Base-by-base conservation (phyloP, 1,140 invertebrate species). In the Neomicropteryx cornuta region DNA sequence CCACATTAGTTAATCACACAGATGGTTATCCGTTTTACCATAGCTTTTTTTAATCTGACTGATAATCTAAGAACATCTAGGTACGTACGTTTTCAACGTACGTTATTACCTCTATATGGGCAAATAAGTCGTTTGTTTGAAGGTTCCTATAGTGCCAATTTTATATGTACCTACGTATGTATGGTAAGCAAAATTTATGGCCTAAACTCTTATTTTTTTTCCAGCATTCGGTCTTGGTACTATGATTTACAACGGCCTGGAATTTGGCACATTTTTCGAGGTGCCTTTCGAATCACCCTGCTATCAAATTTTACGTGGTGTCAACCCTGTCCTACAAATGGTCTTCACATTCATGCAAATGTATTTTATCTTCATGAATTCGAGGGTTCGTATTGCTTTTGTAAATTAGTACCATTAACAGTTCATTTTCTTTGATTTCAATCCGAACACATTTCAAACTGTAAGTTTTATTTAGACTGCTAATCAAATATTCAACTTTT, bases 361-460 rank as follows among this genome's bases (percentile, higher is more conserved):
- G 87, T 97, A 97, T 55, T 97, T 97, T 57, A 93, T 97, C 55
- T 97, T 97, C 68, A 93, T 95, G 79, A 97, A 97, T 68, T 94
- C 92, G 34, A 77, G 93, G 72, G 92, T 97, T 77, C 79, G 79
- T 72, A 48, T 23, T 13, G 19, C 14, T 34, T 41, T 40, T 29
- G 35, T 23, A 45, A 34, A 32, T 38, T 39, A 27, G 33, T 34
- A 33, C 24, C 36, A 8, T 38, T 45, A 14, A 23, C 17, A 33
- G 20, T 32, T 18, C 17, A 33, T 19, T 35, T 29, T 10, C 18
- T 33, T 34, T 14, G 18, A 18, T n/a, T n/a, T n/a, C n/a, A n/a
- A n/a, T n/a, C n/a, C n/a, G n/a, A n/a, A n/a, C n/a, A n/a, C n/a
- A n/a, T n/a, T n/a, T n/a, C n/a, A n/a, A n/a, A n/a, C n/a, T n/a